Evolutionary conservation across 2,113 vertebrate species (phyloP).

Genomic region (Romanogobio albipinnatus): DNA sequence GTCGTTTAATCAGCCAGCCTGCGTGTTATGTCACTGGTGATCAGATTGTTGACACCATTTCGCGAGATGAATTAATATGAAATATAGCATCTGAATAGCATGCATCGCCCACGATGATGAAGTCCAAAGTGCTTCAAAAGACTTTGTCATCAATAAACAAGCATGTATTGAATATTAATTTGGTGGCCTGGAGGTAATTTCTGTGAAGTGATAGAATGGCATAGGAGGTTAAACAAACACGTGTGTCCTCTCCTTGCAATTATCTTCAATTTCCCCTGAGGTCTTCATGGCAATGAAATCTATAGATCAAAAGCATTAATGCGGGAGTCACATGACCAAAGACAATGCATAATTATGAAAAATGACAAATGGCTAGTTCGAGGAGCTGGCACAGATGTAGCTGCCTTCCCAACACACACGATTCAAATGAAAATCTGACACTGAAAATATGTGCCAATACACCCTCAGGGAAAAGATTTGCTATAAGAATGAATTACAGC

Average conservation of each 20-base stretch:
- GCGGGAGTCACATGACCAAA: slow-evolving; percentile 45
- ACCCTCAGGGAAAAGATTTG: background rate
- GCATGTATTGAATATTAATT: background rate
- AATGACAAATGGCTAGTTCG: slow-evolving; percentile 47
- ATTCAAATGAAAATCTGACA: background rate
- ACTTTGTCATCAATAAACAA: background rate
- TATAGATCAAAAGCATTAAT: slow-evolving; percentile 48
- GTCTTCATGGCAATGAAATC: slow-evolving; percentile 40
- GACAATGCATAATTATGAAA: slow-evolving; percentile 52
- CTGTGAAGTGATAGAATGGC: background rate
- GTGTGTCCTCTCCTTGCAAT: slow-evolving; percentile 27
- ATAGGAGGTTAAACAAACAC: slow-evolving; percentile 43
- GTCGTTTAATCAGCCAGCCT: slow-evolving; percentile 8
- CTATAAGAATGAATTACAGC: background rate
- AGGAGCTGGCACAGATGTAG: background rate
- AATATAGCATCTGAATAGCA: background rate
- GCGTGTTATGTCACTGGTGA: background rate
- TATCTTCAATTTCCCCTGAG: slow-evolving; percentile 39
- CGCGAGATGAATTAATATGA: background rate
- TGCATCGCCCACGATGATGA: background rate
- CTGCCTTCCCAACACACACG: background rate
- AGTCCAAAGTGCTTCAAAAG: slow-evolving; percentile 1
- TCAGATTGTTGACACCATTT: slow-evolving; percentile 20
- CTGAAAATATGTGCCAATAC: background rate
- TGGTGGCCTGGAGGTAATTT: background rate